A percentile compares a stretch with the other conserved stretches of the same genome.
These are phyloP conservation scores for Potamilus streckersoni DNA, from an alignment of 1,140 invertebrate species.

Conservation along the genomic window DNA sequence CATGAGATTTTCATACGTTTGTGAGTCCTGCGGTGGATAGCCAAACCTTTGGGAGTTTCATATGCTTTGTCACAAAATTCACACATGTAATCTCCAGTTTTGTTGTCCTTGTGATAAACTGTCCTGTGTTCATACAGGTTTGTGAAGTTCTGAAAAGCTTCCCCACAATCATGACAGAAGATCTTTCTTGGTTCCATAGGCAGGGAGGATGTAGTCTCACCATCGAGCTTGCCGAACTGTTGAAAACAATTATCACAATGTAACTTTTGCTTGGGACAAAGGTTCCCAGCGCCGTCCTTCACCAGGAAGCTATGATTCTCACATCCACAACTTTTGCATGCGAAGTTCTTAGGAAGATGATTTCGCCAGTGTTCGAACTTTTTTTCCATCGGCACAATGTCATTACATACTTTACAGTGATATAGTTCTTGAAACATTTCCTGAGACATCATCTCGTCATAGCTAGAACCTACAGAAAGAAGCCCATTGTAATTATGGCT, in stretches of 20 bases:
- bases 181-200: conserved; percentile 14
- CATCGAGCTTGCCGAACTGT: neutral
- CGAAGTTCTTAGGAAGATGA: conserved; percentile 32
- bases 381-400: conserved; percentile 48
- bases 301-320: conserved; percentile 21
- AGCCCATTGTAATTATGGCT: neutral
- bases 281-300: neutral
- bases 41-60: conserved; percentile 14
- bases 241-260: conserved; percentile 14
- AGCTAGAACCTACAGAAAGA: conserved; percentile 1
- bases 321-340: conserved; percentile 37
- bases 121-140: conserved; percentile 31
- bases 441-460: conserved; percentile 12
- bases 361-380: conserved; percentile 39
- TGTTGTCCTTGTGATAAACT: conserved; percentile 22
- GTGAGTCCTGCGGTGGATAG: conserved; percentile 19
- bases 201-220: neutral
- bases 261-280: conserved; percentile 17
- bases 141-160: conserved; percentile 26
- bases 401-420: conserved; percentile 54
- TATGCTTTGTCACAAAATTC: conserved; percentile 30
- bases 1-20: conserved; percentile 23
- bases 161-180: conserved; percentile 28
- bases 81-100: conserved; percentile 17
- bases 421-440: conserved; percentile 52